Conservation (phyloP, 2,888 invertebrate genomes). For the Dusona sp. region DNA sequence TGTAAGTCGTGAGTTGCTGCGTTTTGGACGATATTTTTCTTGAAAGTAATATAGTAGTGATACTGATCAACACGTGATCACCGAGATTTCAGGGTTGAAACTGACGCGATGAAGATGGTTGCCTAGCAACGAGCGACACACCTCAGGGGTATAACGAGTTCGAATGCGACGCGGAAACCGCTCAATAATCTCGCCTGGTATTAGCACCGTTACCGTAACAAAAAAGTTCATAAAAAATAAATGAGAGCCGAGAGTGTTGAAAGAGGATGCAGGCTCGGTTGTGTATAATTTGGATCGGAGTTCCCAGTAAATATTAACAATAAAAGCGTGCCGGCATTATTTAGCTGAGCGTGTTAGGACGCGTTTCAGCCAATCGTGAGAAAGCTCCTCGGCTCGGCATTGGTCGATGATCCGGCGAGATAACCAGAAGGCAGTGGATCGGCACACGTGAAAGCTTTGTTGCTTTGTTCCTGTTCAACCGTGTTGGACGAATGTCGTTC, state of each 20-base stretch:
- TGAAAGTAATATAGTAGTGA: not conserved
- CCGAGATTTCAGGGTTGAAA: conserved; percentile 18
- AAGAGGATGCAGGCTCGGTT: not conserved
- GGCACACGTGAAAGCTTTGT: conserved; percentile 42
- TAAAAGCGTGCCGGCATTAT: conserved; percentile 5
- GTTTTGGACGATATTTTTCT: not conserved
- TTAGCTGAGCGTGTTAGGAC: not conserved
- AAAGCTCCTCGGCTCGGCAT: conserved; percentile 22
- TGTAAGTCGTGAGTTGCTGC: not conserved
- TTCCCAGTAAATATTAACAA: conserved; percentile 11
- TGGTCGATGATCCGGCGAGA: conserved; percentile 49
- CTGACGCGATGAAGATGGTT: conserved; percentile 4
- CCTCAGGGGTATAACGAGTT: conserved; percentile 1
- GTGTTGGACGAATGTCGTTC: not conserved
- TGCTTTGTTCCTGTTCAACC: conserved; percentile 8
- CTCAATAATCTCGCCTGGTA: not conserved
- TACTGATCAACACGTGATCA: not conserved
- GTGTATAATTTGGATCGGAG: not conserved
- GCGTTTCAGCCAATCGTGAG: conserved; percentile 7
- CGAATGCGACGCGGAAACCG: not conserved
- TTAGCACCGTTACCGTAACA: not conserved
- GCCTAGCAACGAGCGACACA: conserved; percentile 39
- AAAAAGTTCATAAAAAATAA: not conserved
- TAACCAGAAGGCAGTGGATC: conserved; percentile 13
- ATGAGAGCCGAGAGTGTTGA: not conserved